Percentiles rank a stretch among this genome's conserved stretches.
Conservation (phyloP, 2,113 vertebrate species). For the Erythrolamprus reginae region DNA sequence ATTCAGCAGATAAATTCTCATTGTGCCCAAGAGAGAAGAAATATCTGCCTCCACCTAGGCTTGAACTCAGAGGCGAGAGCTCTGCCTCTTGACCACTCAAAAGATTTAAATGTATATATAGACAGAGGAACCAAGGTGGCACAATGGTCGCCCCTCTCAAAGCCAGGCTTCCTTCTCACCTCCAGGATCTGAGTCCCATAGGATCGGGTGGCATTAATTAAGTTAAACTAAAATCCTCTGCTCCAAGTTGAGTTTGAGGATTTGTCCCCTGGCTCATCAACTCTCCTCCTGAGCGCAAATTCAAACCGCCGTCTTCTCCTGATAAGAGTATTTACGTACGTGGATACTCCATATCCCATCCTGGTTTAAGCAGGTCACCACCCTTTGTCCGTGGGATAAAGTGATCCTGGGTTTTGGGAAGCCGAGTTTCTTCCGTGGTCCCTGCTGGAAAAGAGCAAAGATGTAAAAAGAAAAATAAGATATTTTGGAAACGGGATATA, state of each 20-base stretch:
- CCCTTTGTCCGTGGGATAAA: background rate
- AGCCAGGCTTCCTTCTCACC: background rate
- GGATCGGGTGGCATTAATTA: too few species aligned
- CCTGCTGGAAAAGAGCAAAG: background rate
- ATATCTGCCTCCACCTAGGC: too few species aligned
- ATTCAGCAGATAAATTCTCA: too few species aligned
- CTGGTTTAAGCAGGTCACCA: background rate
- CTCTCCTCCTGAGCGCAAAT: background rate
- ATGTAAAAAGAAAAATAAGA: background rate
- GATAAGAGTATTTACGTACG: too few species aligned
- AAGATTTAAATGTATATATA: background rate
- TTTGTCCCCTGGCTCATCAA: background rate
- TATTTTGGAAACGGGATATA: background rate
- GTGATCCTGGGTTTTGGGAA: background rate
- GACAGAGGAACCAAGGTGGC: fast-evolving
- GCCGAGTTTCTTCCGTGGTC: background rate
- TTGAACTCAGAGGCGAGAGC: too few species aligned
- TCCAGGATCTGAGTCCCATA: too few species aligned
- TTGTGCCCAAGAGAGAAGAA: too few species aligned
- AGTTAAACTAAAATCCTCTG: too few species aligned
- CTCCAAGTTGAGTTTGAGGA: too few species aligned
- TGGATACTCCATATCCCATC: background rate
- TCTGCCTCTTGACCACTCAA: background rate
- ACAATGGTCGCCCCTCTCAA: background rate
- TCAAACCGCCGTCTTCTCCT: background rate